Base-by-base conservation (phyloP, 2,888 invertebrate genomes). In the Acrocera orbiculus region DNA sequence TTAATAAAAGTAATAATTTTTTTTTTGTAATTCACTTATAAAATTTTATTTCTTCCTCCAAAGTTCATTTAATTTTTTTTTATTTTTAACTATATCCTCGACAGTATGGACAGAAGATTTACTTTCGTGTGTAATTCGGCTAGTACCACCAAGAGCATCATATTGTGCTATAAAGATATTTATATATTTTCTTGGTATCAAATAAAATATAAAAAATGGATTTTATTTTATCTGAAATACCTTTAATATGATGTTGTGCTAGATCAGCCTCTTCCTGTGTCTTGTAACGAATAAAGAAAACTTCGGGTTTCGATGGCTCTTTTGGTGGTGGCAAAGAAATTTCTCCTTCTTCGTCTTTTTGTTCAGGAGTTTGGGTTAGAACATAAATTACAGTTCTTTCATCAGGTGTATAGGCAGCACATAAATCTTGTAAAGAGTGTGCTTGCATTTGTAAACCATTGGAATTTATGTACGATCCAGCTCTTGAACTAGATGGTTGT, bases 381-480 rank as follows among this genome's bases (percentile, higher is more conserved):
- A 44, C 41, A 20, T 44, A 44, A 22, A 44, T 41, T 20, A 42
- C 36, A 4, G 44, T 44, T 27, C 41, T 42, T 7, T 44, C 42
- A 35, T 44, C 41, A 4, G 38, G 38, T 9, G 34, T 33, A 25
- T 30, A 30, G 2, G 33, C 33, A 4, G 33, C 20, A 22, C 38
- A 38, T 4, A 38, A 19, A 19, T 38, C 38, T 16, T 38, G 35
- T 9, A 38, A 8, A 6, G 35, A 35, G 8, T 33, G 35, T 15
- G 23, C 30, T 23, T 27, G 29, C 38, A 38, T 38, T n/a, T n/a
- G n/a, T n/a, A n/a, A n/a, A n/a, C n/a, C n/a, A n/a, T n/a, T n/a
- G n/a, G n/a, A n/a, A n/a, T n/a, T n/a, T n/a, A n/a, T n/a, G n/a
- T n/a, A n/a, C n/a, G n/a, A n/a, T n/a, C n/a, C n/a, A n/a, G n/a